Percentiles rank a stretch among this genome's conserved stretches.
phyloP scores from a whole-genome alignment of 2,888 invertebrate species.

The Lymantria dispar region DNA sequence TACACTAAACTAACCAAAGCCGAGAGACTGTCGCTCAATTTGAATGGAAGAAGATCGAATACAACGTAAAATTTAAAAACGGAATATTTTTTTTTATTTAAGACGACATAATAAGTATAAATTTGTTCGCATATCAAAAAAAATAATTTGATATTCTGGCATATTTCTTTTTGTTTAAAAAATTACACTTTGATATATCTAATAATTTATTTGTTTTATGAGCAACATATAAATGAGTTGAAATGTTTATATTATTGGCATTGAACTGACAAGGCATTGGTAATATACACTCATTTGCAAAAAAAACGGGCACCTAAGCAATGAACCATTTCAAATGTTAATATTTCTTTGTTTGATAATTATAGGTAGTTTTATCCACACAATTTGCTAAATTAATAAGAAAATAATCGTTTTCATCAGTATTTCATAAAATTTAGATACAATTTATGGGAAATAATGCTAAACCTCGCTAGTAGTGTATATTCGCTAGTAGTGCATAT shows the following conservation, averaged over 20 bases:
- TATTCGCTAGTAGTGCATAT: too few relatives aligned
- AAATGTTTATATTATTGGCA: constrained; percentile 18
- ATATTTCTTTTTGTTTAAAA: constrained; percentile 27
- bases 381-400: too few relatives aligned
- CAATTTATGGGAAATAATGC: too few relatives aligned
- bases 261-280: constrained; percentile 12
- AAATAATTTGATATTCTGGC: constrained; percentile 26
- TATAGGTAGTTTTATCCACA: too few relatives aligned
- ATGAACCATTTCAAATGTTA: too few relatives aligned
- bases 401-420: too few relatives aligned
- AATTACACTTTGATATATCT: constrained; percentile 22
- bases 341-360: too few relatives aligned
- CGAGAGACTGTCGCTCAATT: constrained; percentile 5
- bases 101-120: constrained; percentile 13
- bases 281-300: neutral
- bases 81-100: constrained; percentile 4
- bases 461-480: too few relatives aligned
- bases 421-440: too few relatives aligned
- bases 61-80: constrained; percentile 11
- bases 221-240: constrained; percentile 19
- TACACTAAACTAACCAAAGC: constrained; percentile 10
- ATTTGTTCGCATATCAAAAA: constrained; percentile 21
- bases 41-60: neutral
- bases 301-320: too few relatives aligned
- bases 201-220: constrained; percentile 33